Percentiles rank a stretch among this genome's conserved stretches.
Evolutionary conservation across 2,797 vertebrate genomes (phyloP).

Genomic region (Simalia tracyae): DNA sequence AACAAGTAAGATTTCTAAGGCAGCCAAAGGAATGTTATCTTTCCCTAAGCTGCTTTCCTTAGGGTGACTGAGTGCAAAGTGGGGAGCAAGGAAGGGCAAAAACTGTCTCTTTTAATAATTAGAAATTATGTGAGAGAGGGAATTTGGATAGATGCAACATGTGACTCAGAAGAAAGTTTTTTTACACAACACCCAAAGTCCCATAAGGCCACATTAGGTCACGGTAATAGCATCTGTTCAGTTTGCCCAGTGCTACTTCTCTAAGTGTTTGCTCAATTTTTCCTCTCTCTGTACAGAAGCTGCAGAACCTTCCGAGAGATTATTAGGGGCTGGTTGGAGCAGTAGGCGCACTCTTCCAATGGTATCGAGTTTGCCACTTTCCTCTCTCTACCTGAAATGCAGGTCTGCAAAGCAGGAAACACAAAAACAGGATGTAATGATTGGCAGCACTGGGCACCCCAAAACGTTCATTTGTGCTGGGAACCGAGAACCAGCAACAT

Average conservation of each 20-base stretch:
- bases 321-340: not conserved
- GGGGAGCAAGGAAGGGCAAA: not conserved
- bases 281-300: not conserved
- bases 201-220: not conserved
- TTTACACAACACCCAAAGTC: not conserved
- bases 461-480: constrained; percentile 25
- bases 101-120: not conserved
- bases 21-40: not conserved
- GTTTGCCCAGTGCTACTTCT: not conserved
- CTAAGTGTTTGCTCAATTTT: not conserved
- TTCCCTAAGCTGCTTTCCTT: not conserved
- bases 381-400: constrained; percentile 18
- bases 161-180: not conserved
- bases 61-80: not conserved
- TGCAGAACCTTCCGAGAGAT: not conserved
- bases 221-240: not conserved
- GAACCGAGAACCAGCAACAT: not conserved
- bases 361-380: constrained; percentile 5
- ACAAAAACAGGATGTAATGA: not conserved
- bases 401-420: not conserved
- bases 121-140: not conserved
- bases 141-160: not conserved
- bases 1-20: not conserved
- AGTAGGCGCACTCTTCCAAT: not conserved
- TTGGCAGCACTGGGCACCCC: constrained; percentile 3